Base-by-base conservation (phyloP, 2,888 invertebrate genomes). In the Sarcophaga caerulescens region DNA sequence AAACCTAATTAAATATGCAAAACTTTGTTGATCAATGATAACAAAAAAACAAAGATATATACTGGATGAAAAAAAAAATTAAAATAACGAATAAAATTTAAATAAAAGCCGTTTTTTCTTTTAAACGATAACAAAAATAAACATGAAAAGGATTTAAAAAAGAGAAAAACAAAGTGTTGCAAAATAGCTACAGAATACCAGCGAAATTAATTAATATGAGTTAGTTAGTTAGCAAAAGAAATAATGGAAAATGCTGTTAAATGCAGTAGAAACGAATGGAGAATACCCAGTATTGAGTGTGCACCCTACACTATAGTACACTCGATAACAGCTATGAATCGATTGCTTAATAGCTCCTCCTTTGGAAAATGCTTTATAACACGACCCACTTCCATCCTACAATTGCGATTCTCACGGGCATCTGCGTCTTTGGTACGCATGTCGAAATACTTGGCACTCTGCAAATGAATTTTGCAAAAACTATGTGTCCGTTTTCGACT, bases 1-100 rank as follows among this genome's bases (percentile, higher is more conserved):
- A 84, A 84, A 75, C 79, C 76, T 84, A 84, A 84, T 84, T 84
- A 80, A 84, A 84, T n/a, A n/a, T 80, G 79, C 70, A 84, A 84
- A 65, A 84, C 52, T 80, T 47, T 65, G 8, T 2, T 79, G 52
- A 70, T 70, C 78, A 84, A 75, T 84, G 70, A 57, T 47, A 35
- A 35, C n/a, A 4, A 65, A 14, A 14, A 4, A 47, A 47, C 47
- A 4, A 14, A 47, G 11, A 3, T 14, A 14, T 5, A 6, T 35
- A 35, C 6, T 35, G 35, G 35, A 1, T 25, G 25, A 35, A 6
- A 0, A 11, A 14, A 47, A 47, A 12, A 52, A 52, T 17, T 14
- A 47, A 47, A 47, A 4, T 12, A 11, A 14, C 52, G 17, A 14
- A 52, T 14, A 52, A 52, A 17, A 17, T 14, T 52, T 17, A 52